Base-by-base conservation (phyloP, 1,140 invertebrate genomes). In the Drosophila malerkotliana region DNA sequence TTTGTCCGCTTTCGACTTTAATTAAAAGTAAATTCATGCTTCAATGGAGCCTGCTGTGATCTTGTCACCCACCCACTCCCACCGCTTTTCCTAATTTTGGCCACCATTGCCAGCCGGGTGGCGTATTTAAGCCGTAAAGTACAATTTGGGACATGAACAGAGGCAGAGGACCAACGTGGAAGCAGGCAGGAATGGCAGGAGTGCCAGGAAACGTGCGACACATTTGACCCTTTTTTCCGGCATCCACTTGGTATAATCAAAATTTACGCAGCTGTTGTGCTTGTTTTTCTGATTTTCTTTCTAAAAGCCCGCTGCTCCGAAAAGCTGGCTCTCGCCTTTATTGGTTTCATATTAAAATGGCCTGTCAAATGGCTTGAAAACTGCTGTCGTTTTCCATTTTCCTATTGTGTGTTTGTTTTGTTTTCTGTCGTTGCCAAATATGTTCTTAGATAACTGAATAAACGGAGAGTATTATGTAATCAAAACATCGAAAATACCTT, bases 311-410 rank as follows among this genome's bases (percentile, higher is more conserved):
- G 15, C 24, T 41, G 15, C 24, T 37, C 49, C 32, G 12, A 37
- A 37, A 37, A 37, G 41, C 41, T 28, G 26, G 32, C 15, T 48
- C 18, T 41, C 15, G 37, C 72, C 26, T 32, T 48, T 74, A 85
- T 84, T 81, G 81, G 68, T 74, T 81, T 61, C 71, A 79, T 82
- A 88, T 82, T 82, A 67, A 87, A 85, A 88, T 59, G 78, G 56
- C 63, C 84, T 83, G 84, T 88, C 83, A 87, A 87, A 87, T 82
- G 84, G 79, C 69, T 87, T 77, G 79, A 88, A 82, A 87, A 87
- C 72, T 74, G 55, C 66, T 76, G 76, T 79, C 83, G 58, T 56
- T 83, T 84, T 30, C 52, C 68, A 56, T 73, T 59, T 75, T 69
- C 55, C 58, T 61, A 57, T 30, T 24, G 52, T 79, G 71, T 62